Conservation (phyloP, 2,113 vertebrate genomes). For the Prionailurus bengalensis region DNA sequence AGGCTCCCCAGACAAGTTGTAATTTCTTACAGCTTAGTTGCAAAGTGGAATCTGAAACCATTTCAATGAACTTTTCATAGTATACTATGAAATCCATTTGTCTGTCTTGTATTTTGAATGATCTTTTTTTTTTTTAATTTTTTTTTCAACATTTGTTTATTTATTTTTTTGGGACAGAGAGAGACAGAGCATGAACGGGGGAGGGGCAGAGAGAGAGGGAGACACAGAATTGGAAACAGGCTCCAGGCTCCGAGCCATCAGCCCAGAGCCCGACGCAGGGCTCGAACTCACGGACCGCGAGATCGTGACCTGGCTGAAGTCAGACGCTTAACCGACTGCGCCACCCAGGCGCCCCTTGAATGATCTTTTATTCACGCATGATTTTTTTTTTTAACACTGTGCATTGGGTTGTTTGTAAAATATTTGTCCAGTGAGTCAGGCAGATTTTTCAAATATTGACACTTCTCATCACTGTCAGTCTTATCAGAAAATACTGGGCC, state of each 20-base stretch:
- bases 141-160: too few species aligned
- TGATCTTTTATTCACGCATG: neutral
- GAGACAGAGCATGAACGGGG: too few species aligned
- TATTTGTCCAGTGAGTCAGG: neutral
- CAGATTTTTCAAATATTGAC: neutral
- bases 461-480: neutral
- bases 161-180: too few species aligned
- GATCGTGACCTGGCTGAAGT: too few species aligned
- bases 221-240: too few species aligned
- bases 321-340: too few species aligned
- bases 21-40: neutral
- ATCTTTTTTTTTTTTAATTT: neutral
- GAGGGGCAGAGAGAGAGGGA: too few species aligned
- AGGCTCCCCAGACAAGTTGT: neutral
- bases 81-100: neutral
- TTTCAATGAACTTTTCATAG: neutral
- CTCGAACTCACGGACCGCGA: too few species aligned
- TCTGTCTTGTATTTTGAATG: neutral
- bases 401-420: neutral
- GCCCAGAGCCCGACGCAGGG: too few species aligned
- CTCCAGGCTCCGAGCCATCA: too few species aligned
- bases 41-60: neutral
- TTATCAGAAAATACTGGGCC: neutral
- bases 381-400: neutral
- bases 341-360: neutral